Evolutionary conservation across 2,888 invertebrate genomes (phyloP).

Genomic region (Cyrtodaria siliqua): DNA sequence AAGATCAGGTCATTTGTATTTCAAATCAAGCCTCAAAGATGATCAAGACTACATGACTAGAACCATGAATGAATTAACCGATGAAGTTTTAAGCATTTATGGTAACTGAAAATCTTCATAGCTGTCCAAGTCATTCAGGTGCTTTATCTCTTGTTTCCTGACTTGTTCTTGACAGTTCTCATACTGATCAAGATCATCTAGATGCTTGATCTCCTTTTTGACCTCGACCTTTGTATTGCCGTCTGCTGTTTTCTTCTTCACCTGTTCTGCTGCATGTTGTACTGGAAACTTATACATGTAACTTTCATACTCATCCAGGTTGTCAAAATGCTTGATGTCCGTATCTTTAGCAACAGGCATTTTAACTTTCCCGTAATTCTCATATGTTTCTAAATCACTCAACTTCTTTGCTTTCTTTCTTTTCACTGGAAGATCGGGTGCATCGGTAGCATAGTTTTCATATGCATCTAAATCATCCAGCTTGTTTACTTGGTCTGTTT

Average conservation of each 20-base stretch:
- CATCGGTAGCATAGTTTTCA: too few relatives aligned
- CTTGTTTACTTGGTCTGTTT: too few relatives aligned
- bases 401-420: conserved; percentile 3
- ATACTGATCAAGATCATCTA: conserved; percentile 32
- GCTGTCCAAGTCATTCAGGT: conserved; percentile 27
- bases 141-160: background rate
- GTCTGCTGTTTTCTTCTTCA: background rate
- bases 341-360: too few relatives aligned
- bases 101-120: conserved; percentile 33
- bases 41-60: too few relatives aligned
- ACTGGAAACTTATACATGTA: conserved; percentile 14
- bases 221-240: background rate
- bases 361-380: too few relatives aligned
- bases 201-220: background rate
- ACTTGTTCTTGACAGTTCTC: conserved; percentile 3
- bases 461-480: too few relatives aligned
- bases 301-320: conserved; percentile 43
- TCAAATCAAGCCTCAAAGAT: too few relatives aligned
- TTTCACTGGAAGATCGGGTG: too few relatives aligned
- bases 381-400: background rate
- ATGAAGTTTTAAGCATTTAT: too few relatives aligned
- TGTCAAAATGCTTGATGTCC: conserved; percentile 9
- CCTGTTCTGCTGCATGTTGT: conserved; percentile 6
- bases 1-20: too few relatives aligned
- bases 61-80: too few relatives aligned